Evolutionary conservation across 2,797 vertebrate species (phyloP), one percentile per base, ranked within the genome.

Genomic region (Sylvia borin): DNA sequence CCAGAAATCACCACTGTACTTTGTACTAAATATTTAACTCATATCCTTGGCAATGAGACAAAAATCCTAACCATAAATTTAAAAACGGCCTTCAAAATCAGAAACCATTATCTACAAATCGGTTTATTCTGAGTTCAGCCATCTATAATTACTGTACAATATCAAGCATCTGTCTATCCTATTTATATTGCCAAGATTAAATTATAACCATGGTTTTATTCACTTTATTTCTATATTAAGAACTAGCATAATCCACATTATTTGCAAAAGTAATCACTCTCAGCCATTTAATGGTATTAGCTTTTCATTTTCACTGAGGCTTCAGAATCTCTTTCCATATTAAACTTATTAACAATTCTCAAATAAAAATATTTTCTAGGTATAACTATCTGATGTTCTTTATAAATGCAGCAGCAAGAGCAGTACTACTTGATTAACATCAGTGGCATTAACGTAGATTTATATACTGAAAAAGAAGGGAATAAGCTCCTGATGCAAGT

Each of bases 161-260:
- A 97, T 91, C 96, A 96, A 81, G 85, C 97, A 97, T 97, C 96
- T 98, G 97, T 97, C 97, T 98, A 95, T 96, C 94, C 93, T 96
- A 90, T 95, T 97, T 97, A 97, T 97, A 96, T 96, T 97, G 96
- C 96, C 96, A 96, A 97, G 88, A 97, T 95, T 87, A 97, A 98
- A 98, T 97, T 97, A 96, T 94, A 96, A 94, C 82, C 93, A 83
- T 95, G 89, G 80, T 65, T 97, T 92, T 97, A 90, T 85, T 97
- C 72, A 77, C 85, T 96, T 97, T 93, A 90, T 96, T 95, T 97
- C 96, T 95, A 92, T 94, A 93, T 83, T 85, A 93, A 95, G 76
- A 81, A 84, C 67, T 77, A 68, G 74, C 88, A 79, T 95, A 95
- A 96, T 95, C 85, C 91, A 92, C 73, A 82, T 85, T 94, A 94